Evolutionary conservation across 2,797 vertebrate genomes (phyloP).

Genomic region (Discoglossus pictus): DNA sequence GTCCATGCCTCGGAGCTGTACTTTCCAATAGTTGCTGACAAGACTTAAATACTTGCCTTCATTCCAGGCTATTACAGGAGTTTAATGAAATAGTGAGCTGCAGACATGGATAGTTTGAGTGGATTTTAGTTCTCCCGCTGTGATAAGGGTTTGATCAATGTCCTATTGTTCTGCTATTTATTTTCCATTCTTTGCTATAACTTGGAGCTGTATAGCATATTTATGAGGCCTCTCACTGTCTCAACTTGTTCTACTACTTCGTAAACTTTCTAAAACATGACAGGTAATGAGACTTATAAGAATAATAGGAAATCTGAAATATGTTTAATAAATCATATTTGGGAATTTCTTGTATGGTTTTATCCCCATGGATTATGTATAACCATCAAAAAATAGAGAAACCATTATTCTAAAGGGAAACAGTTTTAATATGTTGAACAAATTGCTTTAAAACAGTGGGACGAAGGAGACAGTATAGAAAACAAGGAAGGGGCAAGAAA

Average conservation of each 20-base stretch:
- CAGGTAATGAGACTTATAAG: too few relatives aligned
- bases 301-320: too few relatives aligned
- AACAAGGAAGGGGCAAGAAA: too few relatives aligned
- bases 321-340: too few relatives aligned
- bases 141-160: slow-evolving; percentile 71
- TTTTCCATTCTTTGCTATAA: slow-evolving; percentile 54
- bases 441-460: too few relatives aligned
- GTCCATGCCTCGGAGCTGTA: slow-evolving; percentile 51
- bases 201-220: not conserved
- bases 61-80: slow-evolving; percentile 56
- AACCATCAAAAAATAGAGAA: too few relatives aligned
- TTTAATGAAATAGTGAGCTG: slow-evolving; percentile 67
- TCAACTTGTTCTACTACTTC: slow-evolving; percentile 32
- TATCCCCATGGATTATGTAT: too few relatives aligned
- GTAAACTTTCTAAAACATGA: slow-evolving; percentile 25
- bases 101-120: slow-evolving; percentile 56
- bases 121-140: slow-evolving; percentile 65
- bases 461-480: too few relatives aligned
- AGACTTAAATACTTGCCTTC: slow-evolving; percentile 59
- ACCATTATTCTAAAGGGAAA: too few relatives aligned
- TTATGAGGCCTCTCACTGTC: slow-evolving; percentile 34
- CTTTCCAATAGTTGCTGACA: slow-evolving; percentile 58
- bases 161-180: slow-evolving; percentile 68
- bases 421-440: too few relatives aligned
- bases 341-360: too few relatives aligned